Conservation (phyloP, 2,113 vertebrate genomes). For the Charadrius vociferus region DNA sequence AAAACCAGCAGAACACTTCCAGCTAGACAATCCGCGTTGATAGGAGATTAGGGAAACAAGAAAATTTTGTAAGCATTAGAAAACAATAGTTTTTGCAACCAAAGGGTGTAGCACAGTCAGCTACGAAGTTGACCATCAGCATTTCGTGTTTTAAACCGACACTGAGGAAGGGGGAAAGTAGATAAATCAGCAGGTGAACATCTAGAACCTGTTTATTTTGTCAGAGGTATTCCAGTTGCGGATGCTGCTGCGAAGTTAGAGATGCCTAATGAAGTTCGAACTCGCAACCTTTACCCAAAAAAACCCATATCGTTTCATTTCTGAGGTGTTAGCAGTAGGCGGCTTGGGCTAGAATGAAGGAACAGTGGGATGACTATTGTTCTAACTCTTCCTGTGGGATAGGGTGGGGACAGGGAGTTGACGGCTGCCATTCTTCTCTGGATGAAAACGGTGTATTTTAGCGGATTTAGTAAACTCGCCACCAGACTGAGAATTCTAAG, state of each 20-base stretch:
- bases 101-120: background rate
- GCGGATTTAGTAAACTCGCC: background rate
- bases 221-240: background rate
- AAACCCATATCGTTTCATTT: background rate
- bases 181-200: background rate
- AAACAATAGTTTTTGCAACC: background rate
- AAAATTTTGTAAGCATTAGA: background rate
- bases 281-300: background rate
- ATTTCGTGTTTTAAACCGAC: background rate
- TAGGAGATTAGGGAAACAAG: background rate
- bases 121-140: background rate
- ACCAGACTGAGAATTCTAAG: background rate
- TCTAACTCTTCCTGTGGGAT: constrained; percentile 54
- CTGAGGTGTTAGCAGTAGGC: background rate
- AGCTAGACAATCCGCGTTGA: background rate
- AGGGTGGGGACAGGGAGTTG: constrained; percentile 40
- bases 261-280: background rate
- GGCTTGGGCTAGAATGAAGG: background rate
- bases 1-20: background rate
- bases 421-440: background rate
- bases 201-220: background rate
- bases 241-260: background rate
- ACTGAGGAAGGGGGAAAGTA: background rate
- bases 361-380: constrained; percentile 23
- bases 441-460: background rate